Evolutionary conservation across 2,888 invertebrate genomes (phyloP), one percentile per base, ranked within the genome.

Genomic region (Galerucella pusilla): DNA sequence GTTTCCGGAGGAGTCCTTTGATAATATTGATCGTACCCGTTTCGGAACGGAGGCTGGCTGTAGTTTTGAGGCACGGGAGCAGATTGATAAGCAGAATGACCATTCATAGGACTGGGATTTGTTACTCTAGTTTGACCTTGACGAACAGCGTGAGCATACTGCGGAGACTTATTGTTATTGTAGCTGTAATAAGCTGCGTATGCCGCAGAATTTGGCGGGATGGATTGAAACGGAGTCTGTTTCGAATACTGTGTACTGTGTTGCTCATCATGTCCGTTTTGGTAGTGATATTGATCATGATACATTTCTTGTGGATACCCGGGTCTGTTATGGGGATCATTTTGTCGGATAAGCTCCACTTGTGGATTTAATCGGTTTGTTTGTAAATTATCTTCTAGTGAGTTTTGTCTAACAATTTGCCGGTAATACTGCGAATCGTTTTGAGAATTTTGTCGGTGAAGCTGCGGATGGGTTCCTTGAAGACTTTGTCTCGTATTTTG

Each of bases 61-160:
- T 81, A 82, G 64, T 80, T 80, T 25, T 85, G 85, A 45, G 85
- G 81, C 11, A 86, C 86, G 2, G 86, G 85, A 20, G 87, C 86
- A 1, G 85, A 84, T 77, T 87, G 86, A 76, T 86, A 85, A 28
- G 80, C 73, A 5, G 77, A 75, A 63, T 81, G 78, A 35, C 76
- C 74, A 35, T 79, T 80, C 76, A 79, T 77, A 0, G 82, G 80
- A 76, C 81, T 83, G 14, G 82, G 82, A 42, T 81, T 80, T 0
- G 82, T 80, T 74, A 83, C 81, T 46, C 83, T 79, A 14, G 79
- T 78, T 70, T 80, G 83, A 12, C 76, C 45, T 35, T 59, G 59
- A 61, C 68, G 59, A 63, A 61, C 54, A 2, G 73, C 67, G 25
- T 67, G 25, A 20, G 73, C 67, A 52, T 73, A 68, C 60, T 73